Base-by-base conservation (phyloP, 1,140 invertebrate genomes). In the Hermatobates lingyangjiaoensis region DNA sequence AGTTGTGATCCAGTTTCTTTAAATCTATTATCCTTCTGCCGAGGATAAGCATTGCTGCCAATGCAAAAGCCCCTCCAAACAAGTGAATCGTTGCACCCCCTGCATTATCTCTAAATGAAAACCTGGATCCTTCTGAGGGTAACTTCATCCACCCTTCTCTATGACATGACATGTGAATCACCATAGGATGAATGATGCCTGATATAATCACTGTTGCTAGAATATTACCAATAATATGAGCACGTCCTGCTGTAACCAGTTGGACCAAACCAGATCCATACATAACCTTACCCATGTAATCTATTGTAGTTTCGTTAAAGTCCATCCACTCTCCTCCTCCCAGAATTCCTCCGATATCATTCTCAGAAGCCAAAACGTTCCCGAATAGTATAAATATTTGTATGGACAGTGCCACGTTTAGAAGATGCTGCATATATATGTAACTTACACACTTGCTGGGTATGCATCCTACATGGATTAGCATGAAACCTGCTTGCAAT, bases 51-150 rank as follows among this genome's bases (percentile, higher is more conserved):
- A 45, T 27, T 1, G 27, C 27, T 14, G 24, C 42, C 1, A 52
- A 30, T 20, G 26, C 10, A 27, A 52, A 52, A 18, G 30, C 27
- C 18, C 40, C 50, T 20, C 30, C 23, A 34, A 52, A 27, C 26
- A 52, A 23, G 27, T 52, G 50, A 12, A 52, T 34, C 12, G 46
- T 27, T 24, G 44, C 15, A 18, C 21, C 18, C 12, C 23, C 24
- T 15, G n/a, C 34, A 27, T 30, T 34, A n/a, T 52, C 50, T 45
- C 25, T 28, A n/a, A 45, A 28, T 45, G 45, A 18, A 38, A 50
- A 25, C 20, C 25, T 25, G 18, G 20, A 42, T 45, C 21, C 23
- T 46, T 26, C 27, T 46, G 23, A n/a, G 21, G n/a, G 15, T 15
- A 30, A 27, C 18, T 10, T 23, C 27, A 21, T 14, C 48, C 48